Evolutionary conservation across 2,113 vertebrate genomes (phyloP).

Genomic region (Axis porcinus): DNA sequence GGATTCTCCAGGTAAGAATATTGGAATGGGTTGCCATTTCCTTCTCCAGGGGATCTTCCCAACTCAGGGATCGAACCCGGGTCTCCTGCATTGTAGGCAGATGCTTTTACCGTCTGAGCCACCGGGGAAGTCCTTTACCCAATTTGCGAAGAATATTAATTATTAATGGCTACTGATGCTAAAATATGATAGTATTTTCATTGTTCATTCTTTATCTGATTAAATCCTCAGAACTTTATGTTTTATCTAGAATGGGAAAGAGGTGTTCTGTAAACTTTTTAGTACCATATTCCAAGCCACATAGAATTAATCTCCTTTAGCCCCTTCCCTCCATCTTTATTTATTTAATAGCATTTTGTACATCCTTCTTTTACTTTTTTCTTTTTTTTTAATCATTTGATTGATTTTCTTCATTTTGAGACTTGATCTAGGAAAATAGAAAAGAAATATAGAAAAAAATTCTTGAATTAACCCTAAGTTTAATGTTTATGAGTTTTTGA

Average conservation of each 20-base stretch:
- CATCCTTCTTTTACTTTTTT: not conserved
- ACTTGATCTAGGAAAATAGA: constrained; percentile 64
- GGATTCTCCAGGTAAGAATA: too few species aligned
- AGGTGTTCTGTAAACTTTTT: not conserved
- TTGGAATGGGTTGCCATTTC: too few species aligned
- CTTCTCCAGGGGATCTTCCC: too few species aligned
- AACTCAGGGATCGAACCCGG: too few species aligned
- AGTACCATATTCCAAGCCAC: not conserved
- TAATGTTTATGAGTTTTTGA: constrained; percentile 71
- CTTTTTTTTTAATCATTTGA: not conserved
- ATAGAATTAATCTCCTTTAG: not conserved
- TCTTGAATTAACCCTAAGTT: constrained; percentile 70
- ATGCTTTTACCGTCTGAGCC: too few species aligned
- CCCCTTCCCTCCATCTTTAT: not conserved
- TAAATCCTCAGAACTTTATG: not conserved
- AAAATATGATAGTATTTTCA: not conserved
- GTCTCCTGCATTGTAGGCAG: too few species aligned
- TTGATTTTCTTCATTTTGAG: constrained; percentile 71
- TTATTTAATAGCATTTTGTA: not conserved
- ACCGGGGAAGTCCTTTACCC: not conserved
- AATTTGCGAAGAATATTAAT: not conserved
- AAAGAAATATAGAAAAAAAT: constrained; percentile 34
- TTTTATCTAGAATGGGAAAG: not conserved
- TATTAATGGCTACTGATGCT: not conserved
- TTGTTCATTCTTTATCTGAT: not conserved